A percentile compares a stretch with the other conserved stretches of the same genome.
Conservation (phyloP, 2,113 vertebrate species). For the Gymnorhina tibicen region DNA sequence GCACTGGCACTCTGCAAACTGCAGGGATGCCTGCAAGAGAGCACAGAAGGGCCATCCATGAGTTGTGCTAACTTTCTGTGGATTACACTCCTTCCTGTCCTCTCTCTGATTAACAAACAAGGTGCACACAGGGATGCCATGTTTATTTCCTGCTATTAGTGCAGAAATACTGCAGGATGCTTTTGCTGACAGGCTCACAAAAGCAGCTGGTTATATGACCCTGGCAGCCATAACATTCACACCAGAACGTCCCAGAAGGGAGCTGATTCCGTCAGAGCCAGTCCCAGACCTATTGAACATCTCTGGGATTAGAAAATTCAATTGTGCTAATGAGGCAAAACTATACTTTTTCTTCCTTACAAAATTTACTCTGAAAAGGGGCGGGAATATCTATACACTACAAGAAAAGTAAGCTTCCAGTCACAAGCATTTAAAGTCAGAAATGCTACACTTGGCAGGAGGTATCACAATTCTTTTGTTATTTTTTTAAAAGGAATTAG, state of each 20-base stretch:
- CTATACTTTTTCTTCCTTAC: background rate
- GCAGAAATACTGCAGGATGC: background rate
- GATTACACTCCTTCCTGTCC: background rate
- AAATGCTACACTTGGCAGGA: background rate
- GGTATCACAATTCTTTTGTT: background rate
- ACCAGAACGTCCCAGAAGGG: background rate
- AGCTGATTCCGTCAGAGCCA: background rate
- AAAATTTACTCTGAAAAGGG: background rate
- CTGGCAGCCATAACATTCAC: background rate
- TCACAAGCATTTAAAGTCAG: background rate
- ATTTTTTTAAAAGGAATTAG: background rate
- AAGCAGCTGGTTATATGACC: background rate
- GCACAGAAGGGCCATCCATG: background rate
- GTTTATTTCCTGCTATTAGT: background rate
- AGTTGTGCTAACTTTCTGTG: background rate
- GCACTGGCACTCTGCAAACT: constrained; percentile 83
- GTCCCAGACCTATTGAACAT: background rate
- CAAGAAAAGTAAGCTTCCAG: background rate
- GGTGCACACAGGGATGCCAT: no score
- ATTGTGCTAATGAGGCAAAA: background rate
- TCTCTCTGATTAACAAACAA: background rate
- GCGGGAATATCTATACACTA: background rate
- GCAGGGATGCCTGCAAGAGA: constrained; percentile 77
- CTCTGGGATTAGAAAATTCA: background rate
- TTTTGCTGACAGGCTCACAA: background rate